Percentiles rank a stretch among this genome's conserved stretches.
Evolutionary conservation across 2,888 invertebrate genomes (phyloP).

Genomic region (Tetragnatha montana): DNA sequence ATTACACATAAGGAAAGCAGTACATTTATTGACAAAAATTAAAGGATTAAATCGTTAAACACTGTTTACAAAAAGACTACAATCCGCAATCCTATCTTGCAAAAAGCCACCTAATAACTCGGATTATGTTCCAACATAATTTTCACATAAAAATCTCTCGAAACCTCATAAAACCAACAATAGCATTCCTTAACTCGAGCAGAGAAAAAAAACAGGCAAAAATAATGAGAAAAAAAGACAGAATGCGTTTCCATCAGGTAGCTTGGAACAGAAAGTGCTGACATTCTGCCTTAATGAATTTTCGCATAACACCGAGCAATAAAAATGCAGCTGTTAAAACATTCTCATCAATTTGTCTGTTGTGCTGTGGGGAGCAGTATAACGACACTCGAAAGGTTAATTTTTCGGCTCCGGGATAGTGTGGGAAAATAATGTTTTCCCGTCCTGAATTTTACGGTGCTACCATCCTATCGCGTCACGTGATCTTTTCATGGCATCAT

Average conservation of each 20-base stretch:
- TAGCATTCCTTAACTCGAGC: neutral
- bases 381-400: slow-evolving; percentile 22
- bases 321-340: slow-evolving; percentile 20
- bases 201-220: too few relatives aligned
- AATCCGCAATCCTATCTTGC: too few relatives aligned
- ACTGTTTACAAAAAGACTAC: too few relatives aligned
- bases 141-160: neutral
- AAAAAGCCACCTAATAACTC: too few relatives aligned
- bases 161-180: neutral
- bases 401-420: slow-evolving; percentile 1
- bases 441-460: slow-evolving; percentile 19
- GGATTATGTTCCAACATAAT: too few relatives aligned
- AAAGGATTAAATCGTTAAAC: too few relatives aligned
- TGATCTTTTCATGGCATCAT: slow-evolving; percentile 40
- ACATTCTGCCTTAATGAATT: neutral
- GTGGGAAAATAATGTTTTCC: slow-evolving; percentile 5
- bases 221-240: neutral
- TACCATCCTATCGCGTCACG: slow-evolving; percentile 36
- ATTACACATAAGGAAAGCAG: too few relatives aligned
- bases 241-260: neutral
- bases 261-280: neutral
- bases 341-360: slow-evolving; percentile 27
- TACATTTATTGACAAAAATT: too few relatives aligned
- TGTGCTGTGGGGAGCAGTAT: neutral
- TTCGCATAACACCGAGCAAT: neutral